Evolutionary conservation across 2,113 vertebrate genomes (phyloP).

Genomic region (Muntiacus muntjak): DNA sequence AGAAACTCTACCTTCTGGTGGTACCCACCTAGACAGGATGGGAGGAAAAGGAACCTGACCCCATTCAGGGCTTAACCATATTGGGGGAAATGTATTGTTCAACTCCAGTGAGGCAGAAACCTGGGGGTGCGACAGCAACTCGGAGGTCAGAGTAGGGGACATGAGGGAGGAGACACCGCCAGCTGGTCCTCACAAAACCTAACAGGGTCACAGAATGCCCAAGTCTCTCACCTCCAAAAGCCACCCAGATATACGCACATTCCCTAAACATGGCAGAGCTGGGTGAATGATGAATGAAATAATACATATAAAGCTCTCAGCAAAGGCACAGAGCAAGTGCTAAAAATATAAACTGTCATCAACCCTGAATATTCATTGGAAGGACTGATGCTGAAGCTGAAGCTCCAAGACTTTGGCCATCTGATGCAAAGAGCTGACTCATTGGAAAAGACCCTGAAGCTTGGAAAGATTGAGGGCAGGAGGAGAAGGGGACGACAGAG

Average conservation of each 20-base stretch:
- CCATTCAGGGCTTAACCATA: neutral
- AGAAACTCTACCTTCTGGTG: neutral
- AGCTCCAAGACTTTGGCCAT: neutral
- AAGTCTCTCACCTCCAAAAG: neutral
- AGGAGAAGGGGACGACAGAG: neutral
- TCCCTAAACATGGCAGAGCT: neutral
- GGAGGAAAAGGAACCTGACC: neutral
- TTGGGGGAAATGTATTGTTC: neutral
- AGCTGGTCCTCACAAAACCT: neutral
- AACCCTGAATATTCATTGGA: neutral
- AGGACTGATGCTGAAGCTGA: neutral
- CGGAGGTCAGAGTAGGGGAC: accelerated
- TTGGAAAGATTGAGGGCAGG: neutral
- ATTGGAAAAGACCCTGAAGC: neutral
- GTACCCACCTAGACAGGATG: neutral
- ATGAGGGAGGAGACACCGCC: neutral
- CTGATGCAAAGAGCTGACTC: neutral
- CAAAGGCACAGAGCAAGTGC: neutral
- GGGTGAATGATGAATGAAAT: neutral
- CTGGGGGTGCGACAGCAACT: neutral
- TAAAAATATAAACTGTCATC: neutral
- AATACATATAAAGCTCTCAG: neutral
- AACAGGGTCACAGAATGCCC: neutral
- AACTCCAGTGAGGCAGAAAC: neutral
- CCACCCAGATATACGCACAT: neutral